A percentile compares a stretch with the other conserved stretches of the same genome.
phyloP scores from a whole-genome alignment of 1,140 invertebrate genomes.

The Drosophila orosa region DNA sequence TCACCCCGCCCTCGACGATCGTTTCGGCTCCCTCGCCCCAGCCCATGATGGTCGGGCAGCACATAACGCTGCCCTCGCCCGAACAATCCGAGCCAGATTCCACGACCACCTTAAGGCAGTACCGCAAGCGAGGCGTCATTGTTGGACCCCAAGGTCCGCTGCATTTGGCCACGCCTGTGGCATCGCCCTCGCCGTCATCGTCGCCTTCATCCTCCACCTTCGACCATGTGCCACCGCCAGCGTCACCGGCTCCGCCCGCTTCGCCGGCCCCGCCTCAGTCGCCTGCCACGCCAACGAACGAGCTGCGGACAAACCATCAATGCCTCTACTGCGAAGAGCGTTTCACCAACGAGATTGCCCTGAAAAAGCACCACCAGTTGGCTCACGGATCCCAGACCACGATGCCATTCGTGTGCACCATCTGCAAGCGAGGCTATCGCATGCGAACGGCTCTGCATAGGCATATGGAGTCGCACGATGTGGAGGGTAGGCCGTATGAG shows the following conservation, averaged over 20 bases:
- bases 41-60: slow-evolving; percentile 45
- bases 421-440: slow-evolving; percentile 77
- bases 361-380: slow-evolving; percentile 77
- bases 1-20: slow-evolving; percentile 65
- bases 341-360: slow-evolving; percentile 73
- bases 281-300: slow-evolving; percentile 22
- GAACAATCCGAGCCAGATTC: slow-evolving; percentile 82
- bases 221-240: slow-evolving; percentile 19
- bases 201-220: slow-evolving; percentile 69
- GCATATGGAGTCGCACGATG: slow-evolving; percentile 79
- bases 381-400: slow-evolving; percentile 69
- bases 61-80: slow-evolving; percentile 73
- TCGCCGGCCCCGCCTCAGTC: slow-evolving; percentile 28
- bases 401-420: slow-evolving; percentile 73
- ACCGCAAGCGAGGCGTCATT: slow-evolving; percentile 66
- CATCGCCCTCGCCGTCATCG: slow-evolving; percentile 56
- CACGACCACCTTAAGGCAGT: slow-evolving; percentile 74
- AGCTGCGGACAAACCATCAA: slow-evolving; percentile 63
- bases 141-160: slow-evolving; percentile 33
- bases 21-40: slow-evolving; percentile 61
- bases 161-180: slow-evolving; percentile 18
- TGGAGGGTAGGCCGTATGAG: slow-evolving; percentile 74
- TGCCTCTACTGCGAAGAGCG: slow-evolving; percentile 71
- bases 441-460: slow-evolving; percentile 78
- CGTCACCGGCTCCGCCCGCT: slow-evolving; percentile 23